Conservation (phyloP, 1,140 invertebrate genomes). For the Pissodes strobi region DNA sequence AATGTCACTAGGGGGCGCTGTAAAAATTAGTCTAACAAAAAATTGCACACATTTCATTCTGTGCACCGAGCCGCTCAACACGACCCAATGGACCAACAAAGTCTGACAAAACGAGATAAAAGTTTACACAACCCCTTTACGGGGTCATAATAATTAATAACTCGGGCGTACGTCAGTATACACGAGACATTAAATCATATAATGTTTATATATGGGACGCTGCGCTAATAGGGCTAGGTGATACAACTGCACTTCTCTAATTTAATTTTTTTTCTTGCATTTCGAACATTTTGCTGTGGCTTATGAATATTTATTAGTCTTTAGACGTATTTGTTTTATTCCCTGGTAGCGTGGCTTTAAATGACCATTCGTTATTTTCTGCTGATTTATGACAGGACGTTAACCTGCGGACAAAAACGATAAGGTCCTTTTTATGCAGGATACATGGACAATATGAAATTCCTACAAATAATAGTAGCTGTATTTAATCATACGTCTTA, state of each 20-base stretch:
- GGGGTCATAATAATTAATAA: conserved; percentile 48
- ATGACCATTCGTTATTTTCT: too few species aligned
- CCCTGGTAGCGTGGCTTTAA: too few species aligned
- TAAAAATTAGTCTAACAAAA: conserved; percentile 37
- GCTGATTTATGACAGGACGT: too few species aligned
- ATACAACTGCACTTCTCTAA: conserved; percentile 22
- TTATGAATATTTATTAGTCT: conserved; percentile 14
- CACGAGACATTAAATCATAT: conserved; percentile 44
- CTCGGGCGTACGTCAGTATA: conserved; percentile 34
- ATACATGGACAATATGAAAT: too few species aligned
- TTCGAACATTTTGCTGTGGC: background rate
- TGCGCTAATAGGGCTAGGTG: conserved; percentile 39
- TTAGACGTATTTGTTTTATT: conserved; percentile 10
- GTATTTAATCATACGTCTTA: too few species aligned
- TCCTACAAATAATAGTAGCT: too few species aligned
- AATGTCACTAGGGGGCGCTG: conserved; percentile 40
- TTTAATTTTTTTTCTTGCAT: conserved; percentile 23
- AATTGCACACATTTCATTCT: conserved; percentile 45
- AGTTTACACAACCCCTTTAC: conserved; percentile 46
- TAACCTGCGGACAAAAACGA: too few species aligned
- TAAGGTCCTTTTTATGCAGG: too few species aligned
- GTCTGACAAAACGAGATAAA: conserved; percentile 49
- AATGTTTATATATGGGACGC: conserved; percentile 45
- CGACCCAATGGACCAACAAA: conserved; percentile 44
- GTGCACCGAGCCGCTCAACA: conserved; percentile 31